A percentile compares a stretch with the other conserved stretches of the same genome.
Evolutionary conservation across 64 coral and sea anemone genomes (phyloP).

Genomic region (Astreopora myriophthalma): DNA sequence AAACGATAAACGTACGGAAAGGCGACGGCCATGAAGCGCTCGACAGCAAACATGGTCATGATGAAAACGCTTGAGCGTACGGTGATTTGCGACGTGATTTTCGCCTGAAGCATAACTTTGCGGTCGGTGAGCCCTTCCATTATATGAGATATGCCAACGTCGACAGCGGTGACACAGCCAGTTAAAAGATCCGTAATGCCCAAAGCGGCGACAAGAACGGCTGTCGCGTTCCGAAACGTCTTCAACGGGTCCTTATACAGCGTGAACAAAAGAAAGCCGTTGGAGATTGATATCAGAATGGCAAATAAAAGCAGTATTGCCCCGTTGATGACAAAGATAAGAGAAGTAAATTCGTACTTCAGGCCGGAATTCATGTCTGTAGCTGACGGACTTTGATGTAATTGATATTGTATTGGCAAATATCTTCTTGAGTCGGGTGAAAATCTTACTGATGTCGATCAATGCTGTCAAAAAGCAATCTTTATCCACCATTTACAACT

Average conservation of each 20-base stretch:
- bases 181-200: slow-evolving; percentile 50
- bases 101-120: slow-evolving; percentile 21
- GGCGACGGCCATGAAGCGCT: slow-evolving; percentile 54
- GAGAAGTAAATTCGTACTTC: background rate
- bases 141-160: slow-evolving; percentile 49
- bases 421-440: too few relatives aligned
- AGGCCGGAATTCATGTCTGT: background rate
- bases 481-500: too few relatives aligned
- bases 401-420: too few relatives aligned
- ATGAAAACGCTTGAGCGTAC: slow-evolving; percentile 40
- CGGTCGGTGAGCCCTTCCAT: background rate
- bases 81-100: slow-evolving; percentile 57
- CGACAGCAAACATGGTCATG: slow-evolving; percentile 37
- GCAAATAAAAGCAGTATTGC: slow-evolving; percentile 45
- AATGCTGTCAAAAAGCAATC: too few relatives aligned
- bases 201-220: slow-evolving; percentile 17
- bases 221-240: slow-evolving; percentile 51
- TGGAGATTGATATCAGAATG: slow-evolving; percentile 21
- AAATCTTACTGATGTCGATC: too few relatives aligned
- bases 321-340: slow-evolving; percentile 17
- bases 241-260: slow-evolving; percentile 41
- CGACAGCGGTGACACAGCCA: slow-evolving; percentile 29
- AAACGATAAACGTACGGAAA: slow-evolving; percentile 51
- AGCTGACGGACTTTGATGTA: too few relatives aligned
- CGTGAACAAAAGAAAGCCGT: slow-evolving; percentile 26